Base-by-base conservation (phyloP, 30 jellyfish, hydroid and myxozoan species). In the Hydractinia echinata region DNA sequence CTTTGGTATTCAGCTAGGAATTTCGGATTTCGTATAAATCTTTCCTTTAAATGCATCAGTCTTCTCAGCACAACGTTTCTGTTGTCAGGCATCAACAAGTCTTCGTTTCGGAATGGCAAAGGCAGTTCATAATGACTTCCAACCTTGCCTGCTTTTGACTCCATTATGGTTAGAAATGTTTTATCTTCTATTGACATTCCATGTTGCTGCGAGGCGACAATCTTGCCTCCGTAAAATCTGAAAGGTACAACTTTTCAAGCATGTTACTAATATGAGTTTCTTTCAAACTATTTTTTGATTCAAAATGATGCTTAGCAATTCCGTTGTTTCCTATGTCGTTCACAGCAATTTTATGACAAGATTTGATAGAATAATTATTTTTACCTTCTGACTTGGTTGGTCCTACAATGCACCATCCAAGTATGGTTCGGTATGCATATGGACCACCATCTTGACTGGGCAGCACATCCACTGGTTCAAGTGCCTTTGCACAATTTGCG, bases 271-370 rank as follows among this genome's bases (percentile, higher is more conserved):
- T 30, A 20, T 68, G 53, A 15, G 21, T 14, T 15, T 68, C 79
- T 15, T 15, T 10, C 53, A 15, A 0, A 11, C 21, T 20, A 20
- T 68, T 68, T 14, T 68, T 16, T 10, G 21, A 16, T 20, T 68
- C 79, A 68, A 68, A 68, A 68, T 68, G 53, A 10, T 68, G 79
- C 51, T 16, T 68, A 11, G 53, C 79, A 20, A 30, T 30, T 11
- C 21, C 79, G 53, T 68, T 11, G 19, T 58, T 68, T 68, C 79
- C 79, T 15, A 30, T 30, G 53, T 68, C 79, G 21, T 68, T 11
- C n/a, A 68, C 79, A 15, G 79, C 79, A 68, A 68, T 30, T 68
- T 48, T 68, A 68, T 68, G n/a, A 30, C 79, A 68, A 58, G 69
- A 58, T 58, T 58, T 16, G 1, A 58, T n/a, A 51, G 19, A 30